Evolutionary conservation across 2,888 invertebrate species (phyloP), one percentile per base, ranked within the genome.

Genomic region (Melanargia galathea): DNA sequence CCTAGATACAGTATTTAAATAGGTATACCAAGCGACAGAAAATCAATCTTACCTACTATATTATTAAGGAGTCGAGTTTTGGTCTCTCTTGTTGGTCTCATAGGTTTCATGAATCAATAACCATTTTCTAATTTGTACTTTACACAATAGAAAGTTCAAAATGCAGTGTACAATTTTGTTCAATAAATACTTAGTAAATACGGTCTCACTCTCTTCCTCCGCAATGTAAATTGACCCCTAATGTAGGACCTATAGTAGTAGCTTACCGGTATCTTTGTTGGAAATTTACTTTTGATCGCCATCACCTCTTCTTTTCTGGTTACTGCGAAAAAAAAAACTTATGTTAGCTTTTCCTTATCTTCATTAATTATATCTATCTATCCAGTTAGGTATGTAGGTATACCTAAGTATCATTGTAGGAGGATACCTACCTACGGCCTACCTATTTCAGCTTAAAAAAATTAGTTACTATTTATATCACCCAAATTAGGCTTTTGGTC

Each of bases 201-300:
- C 11, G 13, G n/a, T n/a, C 13, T n/a, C 38, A 1, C 4, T 13
- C 13, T 5, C 5, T 38, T 38, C 1, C 13, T 2, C 13, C 38
- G n/a, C 38, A 38, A 38, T 38, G 38, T 38, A 38, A 38, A 38
- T 38, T 5, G 38, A 38, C 33, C 33, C 11, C 33, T 33, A 1
- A n/a, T n/a, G 10, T 33, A 33, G 33, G 2, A 33, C 33, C 2
- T n/a, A n/a, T n/a, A n/a, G n/a, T n/a, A n/a, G 13, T 38, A 16
- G 18, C 95, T 93, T 89, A 96, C 96, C 70, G 96, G 96, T 80
- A 96, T 93, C 93, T 96, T 96, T 30, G 93, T 95, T 2, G 96
- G 96, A 83, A 95, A 96, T 86, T 95, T 95, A 73, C 92, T 92
- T 80, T 94, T 92, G 65, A 96, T 95, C n/a, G 95, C 95, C 81